Conservation (phyloP, 1,140 invertebrate species). For the Protaetia brevitarsis region DNA sequence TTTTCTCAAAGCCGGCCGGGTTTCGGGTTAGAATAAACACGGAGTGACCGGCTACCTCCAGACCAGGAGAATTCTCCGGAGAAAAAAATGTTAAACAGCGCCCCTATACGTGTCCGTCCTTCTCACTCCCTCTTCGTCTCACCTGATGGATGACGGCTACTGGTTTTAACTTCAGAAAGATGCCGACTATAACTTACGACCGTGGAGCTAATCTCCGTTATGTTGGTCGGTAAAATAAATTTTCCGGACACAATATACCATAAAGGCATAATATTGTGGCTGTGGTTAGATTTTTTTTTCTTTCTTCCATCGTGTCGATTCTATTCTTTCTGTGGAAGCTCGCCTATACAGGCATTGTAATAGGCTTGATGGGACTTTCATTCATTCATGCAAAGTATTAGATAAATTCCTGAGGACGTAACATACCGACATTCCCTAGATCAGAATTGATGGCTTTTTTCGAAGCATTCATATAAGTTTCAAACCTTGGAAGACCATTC, state of each 20-base stretch:
- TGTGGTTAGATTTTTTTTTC: conserved; percentile 16
- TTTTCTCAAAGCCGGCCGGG: no score
- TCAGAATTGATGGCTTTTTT: no score
- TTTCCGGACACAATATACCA: conserved; percentile 22
- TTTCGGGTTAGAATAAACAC: background rate
- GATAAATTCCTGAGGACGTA: no score
- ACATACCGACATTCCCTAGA: no score
- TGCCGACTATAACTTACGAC: conserved; percentile 13
- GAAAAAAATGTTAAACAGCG: conserved; percentile 21
- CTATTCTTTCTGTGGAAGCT: no score
- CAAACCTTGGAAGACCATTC: no score
- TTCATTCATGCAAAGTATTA: no score
- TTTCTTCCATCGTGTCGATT: background rate
- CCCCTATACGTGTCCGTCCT: background rate
- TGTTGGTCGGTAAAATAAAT: conserved; percentile 18
- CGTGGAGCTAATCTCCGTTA: conserved; percentile 15
- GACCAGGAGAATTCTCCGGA: background rate
- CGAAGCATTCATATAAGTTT: no score
- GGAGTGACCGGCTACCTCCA: background rate
- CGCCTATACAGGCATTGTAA: no score
- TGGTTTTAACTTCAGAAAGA: conserved; percentile 20
- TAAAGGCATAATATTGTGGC: conserved; percentile 21
- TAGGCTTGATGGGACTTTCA: no score
- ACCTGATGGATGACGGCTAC: conserved; percentile 19
- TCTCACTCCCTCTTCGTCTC: background rate